Conservation (phyloP, 1,140 invertebrate species). For the Drosophila pruinosa region DNA sequence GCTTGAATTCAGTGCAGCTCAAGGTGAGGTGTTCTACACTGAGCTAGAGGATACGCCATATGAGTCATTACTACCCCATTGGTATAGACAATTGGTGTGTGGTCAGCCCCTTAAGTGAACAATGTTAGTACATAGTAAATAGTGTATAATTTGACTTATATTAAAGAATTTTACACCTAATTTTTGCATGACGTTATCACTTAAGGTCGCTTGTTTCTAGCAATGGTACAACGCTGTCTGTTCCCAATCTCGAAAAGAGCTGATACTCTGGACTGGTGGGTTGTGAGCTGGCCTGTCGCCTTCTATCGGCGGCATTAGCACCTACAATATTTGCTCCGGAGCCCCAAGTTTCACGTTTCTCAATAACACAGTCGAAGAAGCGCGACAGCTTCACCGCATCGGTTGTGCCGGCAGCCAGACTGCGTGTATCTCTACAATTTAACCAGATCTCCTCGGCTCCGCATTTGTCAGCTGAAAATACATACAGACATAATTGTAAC, state of each 20-base stretch:
- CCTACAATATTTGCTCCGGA: constrained; percentile 70
- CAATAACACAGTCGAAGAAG: constrained; percentile 97
- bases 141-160: background rate
- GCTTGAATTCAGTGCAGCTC: constrained; percentile 13
- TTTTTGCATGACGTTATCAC: background rate
- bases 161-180: background rate
- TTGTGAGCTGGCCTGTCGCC: constrained; percentile 29
- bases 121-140: background rate
- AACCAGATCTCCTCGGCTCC: constrained; percentile 96
- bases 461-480: constrained; percentile 90
- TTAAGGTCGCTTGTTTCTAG: constrained; percentile 61
- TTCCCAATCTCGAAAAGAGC: constrained; percentile 4
- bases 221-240: constrained; percentile 33
- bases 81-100: constrained; percentile 34
- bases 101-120: background rate
- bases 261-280: constrained; percentile 23
- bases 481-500: background rate
- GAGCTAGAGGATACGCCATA: constrained; percentile 2
- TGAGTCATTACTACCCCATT: constrained; percentile 35
- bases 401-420: constrained; percentile 94
- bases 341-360: constrained; percentile 86
- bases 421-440: constrained; percentile 91
- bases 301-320: constrained; percentile 82
- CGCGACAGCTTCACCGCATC: constrained; percentile 95
- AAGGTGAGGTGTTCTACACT: background rate